Percentiles rank a stretch among this genome's conserved stretches.
Conservation (phyloP, 1,140 invertebrate species). For the Drosophila persimilis region DNA sequence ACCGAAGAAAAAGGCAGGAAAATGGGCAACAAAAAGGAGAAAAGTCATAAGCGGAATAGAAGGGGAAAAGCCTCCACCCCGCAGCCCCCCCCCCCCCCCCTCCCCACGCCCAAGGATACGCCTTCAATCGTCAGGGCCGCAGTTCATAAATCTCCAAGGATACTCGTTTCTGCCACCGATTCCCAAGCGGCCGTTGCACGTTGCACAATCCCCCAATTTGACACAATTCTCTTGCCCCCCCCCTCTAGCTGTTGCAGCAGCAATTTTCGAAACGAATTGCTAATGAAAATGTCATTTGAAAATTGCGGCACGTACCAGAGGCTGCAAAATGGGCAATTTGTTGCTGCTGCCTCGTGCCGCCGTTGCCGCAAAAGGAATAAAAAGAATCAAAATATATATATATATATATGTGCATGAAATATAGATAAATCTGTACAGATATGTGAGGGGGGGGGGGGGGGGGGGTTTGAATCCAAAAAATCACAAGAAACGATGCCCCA, state of each 20-base stretch:
- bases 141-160: constrained; percentile 29
- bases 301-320: constrained; percentile 72
- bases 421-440: constrained; percentile 1
- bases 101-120: too few relatives aligned
- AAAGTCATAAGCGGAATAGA: too few relatives aligned
- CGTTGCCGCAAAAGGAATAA: constrained; percentile 8
- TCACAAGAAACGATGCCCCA: too few relatives aligned
- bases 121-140: neutral
- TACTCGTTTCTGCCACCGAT: neutral
- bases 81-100: too few relatives aligned
- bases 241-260: constrained; percentile 24
- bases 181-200: constrained; percentile 1
- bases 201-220: constrained; percentile 21
- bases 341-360: constrained; percentile 65
- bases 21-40: neutral
- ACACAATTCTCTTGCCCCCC: constrained; percentile 24
- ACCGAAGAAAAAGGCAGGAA: neutral
- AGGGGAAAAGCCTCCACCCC: too few relatives aligned
- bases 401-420: neutral
- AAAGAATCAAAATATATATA: neutral
- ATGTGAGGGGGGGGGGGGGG: neutral
- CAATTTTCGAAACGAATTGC: constrained; percentile 79
- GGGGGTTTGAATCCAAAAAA: too few relatives aligned
- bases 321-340: constrained; percentile 77
- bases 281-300: constrained; percentile 80